Conservation (phyloP, 2,113 vertebrate genomes). For the Rousettus leschenaultii region DNA sequence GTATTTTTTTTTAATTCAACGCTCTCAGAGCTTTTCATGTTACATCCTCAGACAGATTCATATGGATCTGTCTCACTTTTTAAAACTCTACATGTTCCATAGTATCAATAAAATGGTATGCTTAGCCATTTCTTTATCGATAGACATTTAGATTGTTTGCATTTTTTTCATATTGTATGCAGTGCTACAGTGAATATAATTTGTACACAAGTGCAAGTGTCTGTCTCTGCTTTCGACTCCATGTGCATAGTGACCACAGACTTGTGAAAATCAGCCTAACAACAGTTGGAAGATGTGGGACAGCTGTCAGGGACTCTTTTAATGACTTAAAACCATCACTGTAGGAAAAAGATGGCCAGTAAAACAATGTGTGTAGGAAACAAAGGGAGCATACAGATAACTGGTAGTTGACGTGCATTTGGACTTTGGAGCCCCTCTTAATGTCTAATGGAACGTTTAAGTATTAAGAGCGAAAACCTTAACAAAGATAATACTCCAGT, state of each 20-base stretch:
- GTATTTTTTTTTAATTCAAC: background rate
- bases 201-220: background rate
- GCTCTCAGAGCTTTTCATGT: background rate
- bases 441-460: background rate
- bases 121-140: background rate
- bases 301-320: background rate
- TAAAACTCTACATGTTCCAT: background rate
- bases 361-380: background rate
- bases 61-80: background rate
- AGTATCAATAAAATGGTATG: background rate
- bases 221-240: background rate
- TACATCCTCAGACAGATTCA: background rate
- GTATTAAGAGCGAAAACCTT: constrained; percentile 31
- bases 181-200: background rate
- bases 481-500: background rate
- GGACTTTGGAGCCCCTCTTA: background rate
- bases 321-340: background rate
- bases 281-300: background rate
- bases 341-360: background rate
- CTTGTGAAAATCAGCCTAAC: background rate
- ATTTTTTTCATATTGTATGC: background rate
- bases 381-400: background rate
- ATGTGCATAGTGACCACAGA: background rate
- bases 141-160: background rate
- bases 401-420: background rate